phyloP scores from a whole-genome alignment of 2,113 vertebrate species.

The Cinclus mexicanus region DNA sequence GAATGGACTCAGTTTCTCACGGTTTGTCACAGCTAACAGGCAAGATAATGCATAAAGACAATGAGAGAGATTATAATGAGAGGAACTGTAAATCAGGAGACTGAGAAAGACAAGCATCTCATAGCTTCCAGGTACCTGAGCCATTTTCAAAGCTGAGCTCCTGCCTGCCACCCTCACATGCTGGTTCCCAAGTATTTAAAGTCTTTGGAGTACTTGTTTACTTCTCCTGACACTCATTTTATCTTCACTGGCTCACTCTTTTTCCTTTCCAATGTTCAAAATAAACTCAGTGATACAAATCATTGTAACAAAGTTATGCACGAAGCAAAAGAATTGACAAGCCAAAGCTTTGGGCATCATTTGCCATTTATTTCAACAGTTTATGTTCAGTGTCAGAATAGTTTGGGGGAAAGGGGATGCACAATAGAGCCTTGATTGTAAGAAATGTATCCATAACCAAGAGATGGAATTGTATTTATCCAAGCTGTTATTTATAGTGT shows the following conservation, averaged over 20 bases:
- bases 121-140: not conserved
- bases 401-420: not conserved
- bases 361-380: not conserved
- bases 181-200: not conserved
- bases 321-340: not conserved
- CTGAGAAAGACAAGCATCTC: not conserved
- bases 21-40: not conserved
- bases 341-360: not conserved
- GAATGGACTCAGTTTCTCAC: not conserved
- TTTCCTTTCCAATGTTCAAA: not conserved
- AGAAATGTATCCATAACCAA: not conserved
- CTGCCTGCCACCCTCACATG: not conserved
- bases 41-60: not conserved
- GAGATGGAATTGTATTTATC: not conserved
- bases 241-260: not conserved
- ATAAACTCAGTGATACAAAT: not conserved
- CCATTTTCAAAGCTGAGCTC: not conserved
- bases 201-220: not conserved
- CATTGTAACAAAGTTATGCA: not conserved
- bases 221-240: not conserved
- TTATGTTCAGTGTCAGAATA: not conserved
- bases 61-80: not conserved
- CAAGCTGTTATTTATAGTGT: not conserved
- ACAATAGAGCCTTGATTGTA: not conserved
- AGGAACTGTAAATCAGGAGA: not conserved